phyloP scores from a whole-genome alignment of 2,113 vertebrate genomes.

The Otolemur garnettii region DNA sequence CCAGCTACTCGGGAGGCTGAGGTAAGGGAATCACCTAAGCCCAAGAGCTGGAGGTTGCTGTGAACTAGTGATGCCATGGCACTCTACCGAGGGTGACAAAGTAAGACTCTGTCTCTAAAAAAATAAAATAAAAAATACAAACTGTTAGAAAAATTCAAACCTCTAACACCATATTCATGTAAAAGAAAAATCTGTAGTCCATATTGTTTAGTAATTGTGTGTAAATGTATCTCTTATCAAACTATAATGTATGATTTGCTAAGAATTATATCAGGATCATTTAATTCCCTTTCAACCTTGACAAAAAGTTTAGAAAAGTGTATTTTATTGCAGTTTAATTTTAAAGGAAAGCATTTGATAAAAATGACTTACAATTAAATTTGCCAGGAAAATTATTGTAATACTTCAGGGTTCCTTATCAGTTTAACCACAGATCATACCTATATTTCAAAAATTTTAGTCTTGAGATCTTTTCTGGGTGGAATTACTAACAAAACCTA shows the following conservation, averaged over 20 bases:
- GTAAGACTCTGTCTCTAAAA: too few relatives aligned
- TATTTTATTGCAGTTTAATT: not conserved
- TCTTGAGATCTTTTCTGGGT: not conserved
- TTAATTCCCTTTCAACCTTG: not conserved
- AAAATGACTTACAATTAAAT: not conserved
- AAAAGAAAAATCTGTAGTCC: not conserved
- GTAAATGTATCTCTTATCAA: not conserved
- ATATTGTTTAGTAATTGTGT: conserved; percentile 1
- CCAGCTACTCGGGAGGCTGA: too few relatives aligned
- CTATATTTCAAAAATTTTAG: not conserved
- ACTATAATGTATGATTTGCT: conserved; percentile 12
- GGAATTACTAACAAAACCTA: not conserved
- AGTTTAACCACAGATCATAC: not conserved
- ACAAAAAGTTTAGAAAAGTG: not conserved
- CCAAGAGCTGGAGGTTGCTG: too few relatives aligned
- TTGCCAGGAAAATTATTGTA: not conserved
- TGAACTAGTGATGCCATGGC: too few relatives aligned
- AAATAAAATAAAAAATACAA: not conserved
- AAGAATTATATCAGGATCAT: not conserved
- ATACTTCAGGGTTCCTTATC: not conserved
- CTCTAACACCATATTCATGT: not conserved
- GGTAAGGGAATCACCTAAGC: too few relatives aligned
- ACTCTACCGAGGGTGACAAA: too few relatives aligned
- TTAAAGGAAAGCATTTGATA: not conserved
- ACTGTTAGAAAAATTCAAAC: not conserved